A percentile compares a stretch with the other conserved stretches of the same genome.
These are phyloP conservation scores for Drosophila mercatorum DNA, from an alignment of 2,888 invertebrate genomes.

Conservation along the genomic window DNA sequence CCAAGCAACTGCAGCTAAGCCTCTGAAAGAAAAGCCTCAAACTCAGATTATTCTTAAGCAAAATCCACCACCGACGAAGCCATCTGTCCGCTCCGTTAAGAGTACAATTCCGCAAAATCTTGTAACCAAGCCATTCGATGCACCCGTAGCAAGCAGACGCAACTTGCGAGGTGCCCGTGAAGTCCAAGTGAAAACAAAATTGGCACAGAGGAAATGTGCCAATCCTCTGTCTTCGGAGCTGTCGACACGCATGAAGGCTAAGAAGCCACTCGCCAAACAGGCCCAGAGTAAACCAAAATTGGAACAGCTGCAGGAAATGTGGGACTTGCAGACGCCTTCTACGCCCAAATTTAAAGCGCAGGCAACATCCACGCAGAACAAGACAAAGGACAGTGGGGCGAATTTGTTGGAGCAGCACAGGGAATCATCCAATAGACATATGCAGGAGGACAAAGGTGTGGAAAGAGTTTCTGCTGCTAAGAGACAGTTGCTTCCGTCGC, in stretches of 20 bases:
- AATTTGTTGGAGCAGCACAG: constrained; percentile 17
- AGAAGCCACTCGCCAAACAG: constrained; percentile 31
- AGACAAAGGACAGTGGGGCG: constrained; percentile 1
- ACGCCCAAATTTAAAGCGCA: constrained; percentile 50
- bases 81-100: background rate
- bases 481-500: constrained; percentile 22
- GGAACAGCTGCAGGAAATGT: constrained; percentile 12
- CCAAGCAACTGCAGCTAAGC: background rate
- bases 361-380: constrained; percentile 57
- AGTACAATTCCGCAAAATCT: constrained; percentile 1
- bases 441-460: constrained; percentile 11
- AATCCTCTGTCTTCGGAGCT: constrained; percentile 8
- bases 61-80: constrained; percentile 3
- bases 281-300: constrained; percentile 3
- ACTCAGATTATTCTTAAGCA: background rate
- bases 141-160: background rate
- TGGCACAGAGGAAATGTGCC: background rate
- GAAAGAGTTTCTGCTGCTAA: constrained; percentile 33
- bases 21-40: background rate
- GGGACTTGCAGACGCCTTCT: constrained; percentile 23
- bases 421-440: constrained; percentile 24
- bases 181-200: constrained; percentile 42
- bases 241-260: constrained; percentile 50
- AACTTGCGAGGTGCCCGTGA: constrained; percentile 42
- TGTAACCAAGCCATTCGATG: constrained; percentile 37